Base-by-base conservation (phyloP, 2,888 invertebrate genomes). In the Prosopocoilus inquinatus region DNA sequence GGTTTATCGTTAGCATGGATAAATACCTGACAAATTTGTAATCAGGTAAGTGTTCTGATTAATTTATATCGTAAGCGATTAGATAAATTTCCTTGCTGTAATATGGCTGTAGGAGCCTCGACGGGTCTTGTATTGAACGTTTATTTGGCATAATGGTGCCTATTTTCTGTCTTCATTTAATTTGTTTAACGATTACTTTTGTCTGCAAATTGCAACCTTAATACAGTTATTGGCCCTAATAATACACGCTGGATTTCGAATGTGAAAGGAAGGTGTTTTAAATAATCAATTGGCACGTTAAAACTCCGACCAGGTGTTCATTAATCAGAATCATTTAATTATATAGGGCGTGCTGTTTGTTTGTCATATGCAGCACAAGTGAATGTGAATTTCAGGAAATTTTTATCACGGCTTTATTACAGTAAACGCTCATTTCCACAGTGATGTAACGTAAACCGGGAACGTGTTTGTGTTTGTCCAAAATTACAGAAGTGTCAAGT, bases 1-100 rank as follows among this genome's bases (percentile, higher is more conserved):
- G 70, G 65, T 61, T 53, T 62, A 61, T 64, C 69, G 69, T 68
- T 70, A 73, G 72, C 72, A 74, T 73, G 71, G 72, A 66, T 70
- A 70, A 66, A 63, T 68, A 69, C 66, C 69, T 65, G 61, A 67
- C 56, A 55, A 65, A 47, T 47, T 47, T 47, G 35, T 53, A 47
- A 53, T 53, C 47, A 47, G 53, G 53, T 53, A 11, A 51, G 39
- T 35, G 5, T 36, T 36, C 16, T 52, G 15, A 43, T 47, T 41
- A 35, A 44, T 41, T 16, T 43, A 39, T 39, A 41, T 41, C 41
- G n/a, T 15, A 28, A 13, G 16, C 12, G 11, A 15, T 50, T 50
- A 20, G 16, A 15, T 39, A 28, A 20, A 32, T 32, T 28, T 41
- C 9, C 35, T 13, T 28, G 20, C 32, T n/a, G 35, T 11, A 28